Evolutionary conservation across 2,888 invertebrate genomes (phyloP).

Genomic region (Lasiommata megera): DNA sequence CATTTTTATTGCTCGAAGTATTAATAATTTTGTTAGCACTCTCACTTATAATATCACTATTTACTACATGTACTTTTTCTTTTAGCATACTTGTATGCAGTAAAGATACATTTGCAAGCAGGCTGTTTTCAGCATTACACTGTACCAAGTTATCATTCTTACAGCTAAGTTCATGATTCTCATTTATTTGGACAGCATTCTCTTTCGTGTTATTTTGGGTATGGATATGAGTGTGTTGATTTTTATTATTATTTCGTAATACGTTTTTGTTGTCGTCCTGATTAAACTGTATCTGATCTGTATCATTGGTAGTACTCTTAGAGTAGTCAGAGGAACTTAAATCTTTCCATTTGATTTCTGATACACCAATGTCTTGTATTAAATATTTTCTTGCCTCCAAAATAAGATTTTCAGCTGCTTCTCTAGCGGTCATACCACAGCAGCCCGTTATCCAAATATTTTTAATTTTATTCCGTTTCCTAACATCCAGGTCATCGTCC

Average conservation of each 20-base stretch:
- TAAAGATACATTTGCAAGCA: background rate
- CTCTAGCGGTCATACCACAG: conserved; percentile 88
- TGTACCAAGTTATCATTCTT: background rate
- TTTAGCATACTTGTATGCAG: background rate
- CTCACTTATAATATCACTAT: background rate
- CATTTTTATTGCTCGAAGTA: background rate
- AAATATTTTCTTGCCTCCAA: conserved; percentile 88
- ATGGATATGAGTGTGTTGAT: background rate
- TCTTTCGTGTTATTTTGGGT: background rate
- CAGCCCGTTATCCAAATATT: conserved; percentile 90
- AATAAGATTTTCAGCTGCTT: conserved; percentile 90
- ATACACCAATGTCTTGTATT: conserved; percentile 87
- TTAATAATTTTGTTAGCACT: background rate
- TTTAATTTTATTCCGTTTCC: conserved; percentile 85
- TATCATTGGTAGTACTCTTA: conserved; percentile 6
- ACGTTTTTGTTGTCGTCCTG: background rate
- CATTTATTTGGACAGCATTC: background rate
- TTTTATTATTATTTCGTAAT: background rate
- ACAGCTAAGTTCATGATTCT: background rate
- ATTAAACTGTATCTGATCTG: background rate
- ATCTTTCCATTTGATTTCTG: conserved; percentile 85
- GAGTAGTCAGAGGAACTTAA: conserved; percentile 31
- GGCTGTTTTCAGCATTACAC: background rate
- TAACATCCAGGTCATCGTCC: conserved; percentile 84
- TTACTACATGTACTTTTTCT: background rate